Base-by-base conservation (phyloP, 2,888 invertebrate species). In the Rhogogaster chlorosoma region DNA sequence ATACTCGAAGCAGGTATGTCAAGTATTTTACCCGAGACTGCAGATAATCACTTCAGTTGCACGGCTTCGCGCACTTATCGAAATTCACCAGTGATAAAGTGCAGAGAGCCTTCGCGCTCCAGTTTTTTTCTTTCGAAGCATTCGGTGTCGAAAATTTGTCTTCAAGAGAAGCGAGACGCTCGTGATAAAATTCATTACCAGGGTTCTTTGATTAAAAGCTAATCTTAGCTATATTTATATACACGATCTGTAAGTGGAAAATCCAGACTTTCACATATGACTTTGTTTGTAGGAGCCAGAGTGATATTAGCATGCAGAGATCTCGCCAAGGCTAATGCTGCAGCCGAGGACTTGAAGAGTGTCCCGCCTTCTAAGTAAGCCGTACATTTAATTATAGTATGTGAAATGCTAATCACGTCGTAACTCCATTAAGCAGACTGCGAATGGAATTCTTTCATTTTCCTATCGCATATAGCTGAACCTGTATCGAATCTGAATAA, bases 261-360 rank as follows among this genome's bases (percentile, higher is more conserved):
- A 49, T 6, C 49, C n/a, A n/a, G 49, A 49, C 1, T 49, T 49
- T 26, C 0, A 26, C 9, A 10, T 36, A 64, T 15, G 32, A 26
- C 78, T 67, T 32, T 67, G 26, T 94, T 6, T 75, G 9, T 32
- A 91, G 93, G 92, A 83, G 92, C 92, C 7, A 87, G 91, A 88
- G 92, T 92, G 2, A 94, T 95, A 83, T 87, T 95, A 87, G 95
- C 95, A 2, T 95, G 95, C 88, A 90, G 95, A 86, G 93, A 95
- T 89, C n/a, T 93, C 1, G 88, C 89, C 12, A 93, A 93, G 86
- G 95, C 94, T 0, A 91, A 93, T 53, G 89, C 89, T 75, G 94
- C 95, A 18, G 92, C 93, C 9, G 90, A 92, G 42, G 93, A 94
- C 42, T 92, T 95, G 70, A 90, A 89, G 85, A 87, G 73, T 1